Evolutionary conservation across 2,797 vertebrate genomes (phyloP), one percentile per base, ranked within the genome.

Genomic region (Melanotaenia nigrans): DNA sequence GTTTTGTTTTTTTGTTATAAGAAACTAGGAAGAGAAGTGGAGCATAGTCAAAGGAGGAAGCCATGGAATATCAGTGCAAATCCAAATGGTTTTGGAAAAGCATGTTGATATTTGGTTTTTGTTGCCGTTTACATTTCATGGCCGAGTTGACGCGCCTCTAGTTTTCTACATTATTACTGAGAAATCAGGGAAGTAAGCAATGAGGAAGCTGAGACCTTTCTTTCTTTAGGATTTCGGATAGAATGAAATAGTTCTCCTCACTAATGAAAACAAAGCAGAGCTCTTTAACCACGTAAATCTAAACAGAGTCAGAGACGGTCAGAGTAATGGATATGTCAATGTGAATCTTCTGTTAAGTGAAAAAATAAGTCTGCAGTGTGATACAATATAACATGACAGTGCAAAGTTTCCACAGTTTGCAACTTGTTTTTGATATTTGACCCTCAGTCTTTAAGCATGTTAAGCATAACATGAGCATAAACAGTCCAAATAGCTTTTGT

Each of bases 61-160:
- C 24, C 18, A 45, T 14, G n/a, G 42, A 42, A 56, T 42, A 20
- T 40, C 13, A 11, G 24, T 30, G 28, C 24, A 38, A 18, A 45
- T 59, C 28, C 55, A 28, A 51, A 59, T 16, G 35, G 16, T 24
- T 59, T 59, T 59, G 33, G 55, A 59, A 68, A 59, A 47, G 8
- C 2, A 1, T 59, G 4, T 35, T 18, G 22, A 68, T 25, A 24
- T 10, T 36, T 22, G 13, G 28, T 25, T 49, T 59, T 28, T 18
- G 16, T 38, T 25, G 20, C 8, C 30, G 49, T 25, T 68, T 25
- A 35, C 3, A 30, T 51, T 30, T n/a, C 42, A 45, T 47, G 9
- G 25, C 3, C 4, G 51, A 54, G 51, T 54, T 53, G 49, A 22
- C 24, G 10, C n/a, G 7, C 20, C 20, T 47, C 10, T 53, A 25